phyloP scores from a whole-genome alignment of 1,140 invertebrate species.

The Leptestheria dahalacensis region DNA sequence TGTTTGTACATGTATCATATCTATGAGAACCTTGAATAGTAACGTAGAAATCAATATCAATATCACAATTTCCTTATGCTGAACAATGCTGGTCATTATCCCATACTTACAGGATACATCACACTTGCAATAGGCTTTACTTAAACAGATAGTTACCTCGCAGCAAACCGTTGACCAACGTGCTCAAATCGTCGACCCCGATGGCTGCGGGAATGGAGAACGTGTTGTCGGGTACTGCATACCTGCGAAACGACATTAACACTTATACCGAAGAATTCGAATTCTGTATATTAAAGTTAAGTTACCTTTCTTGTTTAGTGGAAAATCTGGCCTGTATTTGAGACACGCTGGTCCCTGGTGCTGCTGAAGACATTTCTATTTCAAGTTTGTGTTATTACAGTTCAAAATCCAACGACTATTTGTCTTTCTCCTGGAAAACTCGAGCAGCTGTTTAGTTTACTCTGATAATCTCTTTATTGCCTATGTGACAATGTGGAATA shows the following conservation, averaged over 20 bases:
- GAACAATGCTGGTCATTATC: too few relatives aligned
- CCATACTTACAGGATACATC: too few relatives aligned
- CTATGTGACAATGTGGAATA: too few relatives aligned
- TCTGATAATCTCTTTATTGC: too few relatives aligned
- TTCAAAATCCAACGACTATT: too few relatives aligned
- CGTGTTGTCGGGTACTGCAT: conserved; percentile 68
- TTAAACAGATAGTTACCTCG: conserved; percentile 41
- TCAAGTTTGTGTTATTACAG: neutral
- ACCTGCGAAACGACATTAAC: conserved; percentile 41
- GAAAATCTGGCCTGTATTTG: conserved; percentile 58
- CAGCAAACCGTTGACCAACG: conserved; percentile 61
- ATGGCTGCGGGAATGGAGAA: conserved; percentile 59
- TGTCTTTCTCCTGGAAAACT: too few relatives aligned
- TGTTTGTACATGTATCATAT: too few relatives aligned
- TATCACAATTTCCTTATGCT: conserved; percentile 7
- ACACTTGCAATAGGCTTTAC: too few relatives aligned
- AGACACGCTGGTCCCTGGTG: neutral
- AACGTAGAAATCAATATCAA: conserved; percentile 14
- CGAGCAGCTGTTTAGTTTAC: too few relatives aligned
- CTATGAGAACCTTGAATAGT: neutral
- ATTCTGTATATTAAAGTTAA: conserved; percentile 31
- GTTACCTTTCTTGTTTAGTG: conserved; percentile 67
- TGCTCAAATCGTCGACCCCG: conserved; percentile 51
- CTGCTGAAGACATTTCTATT: neutral
- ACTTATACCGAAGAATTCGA: neutral